Percentiles rank a stretch among this genome's conserved stretches.
phyloP scores from a whole-genome alignment of 2,797 vertebrate genomes.

The Sparus aurata region DNA sequence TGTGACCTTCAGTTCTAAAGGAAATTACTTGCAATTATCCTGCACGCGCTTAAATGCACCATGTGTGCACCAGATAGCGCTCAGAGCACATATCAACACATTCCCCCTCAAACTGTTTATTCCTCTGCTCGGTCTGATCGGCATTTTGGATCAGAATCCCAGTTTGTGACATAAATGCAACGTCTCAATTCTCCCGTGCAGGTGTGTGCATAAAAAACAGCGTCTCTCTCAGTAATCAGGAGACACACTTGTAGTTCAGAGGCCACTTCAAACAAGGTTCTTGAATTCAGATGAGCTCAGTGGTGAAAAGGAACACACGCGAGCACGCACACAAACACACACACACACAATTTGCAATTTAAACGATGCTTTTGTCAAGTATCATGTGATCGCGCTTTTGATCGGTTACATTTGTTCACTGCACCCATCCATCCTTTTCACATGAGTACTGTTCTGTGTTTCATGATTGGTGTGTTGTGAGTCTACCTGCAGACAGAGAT shows the following conservation, averaged over 20 bases:
- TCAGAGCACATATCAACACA: neutral
- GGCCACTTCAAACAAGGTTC: conserved; percentile 80
- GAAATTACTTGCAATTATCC: neutral
- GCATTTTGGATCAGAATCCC: neutral
- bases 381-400: conserved; percentile 72
- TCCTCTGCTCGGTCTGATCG: neutral
- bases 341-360: conserved; percentile 70
- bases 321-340: conserved; percentile 18
- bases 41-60: neutral
- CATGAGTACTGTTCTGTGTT: conserved; percentile 6
- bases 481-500: neutral
- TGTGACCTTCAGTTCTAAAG: neutral
- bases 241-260: conserved; percentile 47
- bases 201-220: conserved; percentile 30
- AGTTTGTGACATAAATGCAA: neutral
- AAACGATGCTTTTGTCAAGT: conserved; percentile 63
- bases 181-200: conserved; percentile 5
- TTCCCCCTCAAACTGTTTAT: neutral
- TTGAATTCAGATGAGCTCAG: conserved; percentile 80
- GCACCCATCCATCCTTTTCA: conserved; percentile 22
- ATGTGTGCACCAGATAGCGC: no score
- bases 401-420: conserved; percentile 47
- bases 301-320: conserved; percentile 49
- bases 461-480: neutral
- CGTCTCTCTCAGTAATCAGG: conserved; percentile 48